These are phyloP conservation scores for Hydrolagus colliei DNA, from an alignment of 2,797 vertebrate genomes.

Conservation along the genomic window DNA sequence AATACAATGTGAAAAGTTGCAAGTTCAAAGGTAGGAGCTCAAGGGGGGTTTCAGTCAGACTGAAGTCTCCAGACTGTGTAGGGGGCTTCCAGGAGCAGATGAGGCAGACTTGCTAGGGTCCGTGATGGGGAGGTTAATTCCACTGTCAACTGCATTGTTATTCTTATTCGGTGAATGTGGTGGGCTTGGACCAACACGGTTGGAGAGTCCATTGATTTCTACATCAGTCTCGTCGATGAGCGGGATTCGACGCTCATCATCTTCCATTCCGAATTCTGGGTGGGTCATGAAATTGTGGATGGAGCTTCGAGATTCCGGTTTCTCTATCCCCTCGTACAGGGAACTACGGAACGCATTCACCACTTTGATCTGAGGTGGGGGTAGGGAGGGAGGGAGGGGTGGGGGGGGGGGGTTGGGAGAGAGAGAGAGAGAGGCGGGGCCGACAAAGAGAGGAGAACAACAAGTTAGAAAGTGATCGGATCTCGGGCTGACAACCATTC, in stretches of 20 bases:
- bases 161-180: slow-evolving; percentile 50
- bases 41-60: slow-evolving; percentile 56
- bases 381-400: background rate
- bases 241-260: slow-evolving; percentile 68
- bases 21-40: slow-evolving; percentile 35
- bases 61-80: slow-evolving; percentile 62
- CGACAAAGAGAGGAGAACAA: slow-evolving; percentile 28
- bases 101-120: slow-evolving; percentile 46
- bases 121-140: slow-evolving; percentile 11
- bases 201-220: slow-evolving; percentile 44
- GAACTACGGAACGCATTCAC: slow-evolving; percentile 90
- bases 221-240: slow-evolving; percentile 58
- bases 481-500: background rate
- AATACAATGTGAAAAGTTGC: slow-evolving; percentile 24
- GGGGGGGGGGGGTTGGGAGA: background rate
- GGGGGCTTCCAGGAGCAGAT: slow-evolving; percentile 53
- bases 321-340: slow-evolving; percentile 75
- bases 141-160: slow-evolving; percentile 57
- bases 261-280: slow-evolving; percentile 78
- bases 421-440: background rate
- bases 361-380: slow-evolving; percentile 79
- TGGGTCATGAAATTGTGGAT: slow-evolving; percentile 95
- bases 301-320: slow-evolving; percentile 78
- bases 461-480: slow-evolving; percentile 36
- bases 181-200: slow-evolving; percentile 39